Conservation (phyloP, 2,888 invertebrate species). For the Caenorhabditis sp. region DNA sequence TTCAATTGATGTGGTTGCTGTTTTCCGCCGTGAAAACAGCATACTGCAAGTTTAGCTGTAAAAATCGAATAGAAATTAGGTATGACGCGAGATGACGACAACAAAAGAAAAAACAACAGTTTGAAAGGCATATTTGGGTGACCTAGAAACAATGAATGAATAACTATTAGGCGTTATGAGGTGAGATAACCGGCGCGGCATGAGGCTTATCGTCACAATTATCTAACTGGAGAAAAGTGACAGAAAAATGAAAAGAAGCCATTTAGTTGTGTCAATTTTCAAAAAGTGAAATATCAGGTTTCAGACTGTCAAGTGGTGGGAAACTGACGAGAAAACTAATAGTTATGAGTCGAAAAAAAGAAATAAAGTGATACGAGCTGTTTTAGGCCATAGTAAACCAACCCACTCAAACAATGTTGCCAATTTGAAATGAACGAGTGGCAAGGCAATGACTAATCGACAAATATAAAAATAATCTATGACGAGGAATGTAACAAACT, state of each 20-base stretch:
- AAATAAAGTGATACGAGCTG: constrained; percentile 26
- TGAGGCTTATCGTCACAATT: background rate
- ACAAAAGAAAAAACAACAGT: background rate
- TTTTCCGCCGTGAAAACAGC: constrained; percentile 65
- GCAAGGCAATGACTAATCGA: constrained; percentile 35
- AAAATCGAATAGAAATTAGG: background rate
- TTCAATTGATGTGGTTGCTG: constrained; percentile 85
- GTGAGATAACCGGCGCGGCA: constrained; percentile 4
- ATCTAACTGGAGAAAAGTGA: constrained; percentile 13
- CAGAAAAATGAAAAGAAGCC: constrained; percentile 1
- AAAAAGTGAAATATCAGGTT: no score
- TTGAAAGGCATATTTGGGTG: background rate
- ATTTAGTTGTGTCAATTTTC: no score
- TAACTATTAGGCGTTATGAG: constrained; percentile 1
- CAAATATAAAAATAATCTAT: constrained; percentile 52
- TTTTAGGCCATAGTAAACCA: constrained; percentile 21
- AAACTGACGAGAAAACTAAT: no score
- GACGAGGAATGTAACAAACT: constrained; percentile 33
- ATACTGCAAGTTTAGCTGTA: constrained; percentile 47
- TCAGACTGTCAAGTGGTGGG: no score
- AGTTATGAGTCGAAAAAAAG: background rate
- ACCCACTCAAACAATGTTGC: constrained; percentile 34
- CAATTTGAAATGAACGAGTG: constrained; percentile 28
- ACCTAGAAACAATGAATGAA: constrained; percentile 1
- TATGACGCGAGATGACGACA: background rate